phyloP scores from a whole-genome alignment of 1,140 invertebrate genomes.

The Drosophila kepulauana region DNA sequence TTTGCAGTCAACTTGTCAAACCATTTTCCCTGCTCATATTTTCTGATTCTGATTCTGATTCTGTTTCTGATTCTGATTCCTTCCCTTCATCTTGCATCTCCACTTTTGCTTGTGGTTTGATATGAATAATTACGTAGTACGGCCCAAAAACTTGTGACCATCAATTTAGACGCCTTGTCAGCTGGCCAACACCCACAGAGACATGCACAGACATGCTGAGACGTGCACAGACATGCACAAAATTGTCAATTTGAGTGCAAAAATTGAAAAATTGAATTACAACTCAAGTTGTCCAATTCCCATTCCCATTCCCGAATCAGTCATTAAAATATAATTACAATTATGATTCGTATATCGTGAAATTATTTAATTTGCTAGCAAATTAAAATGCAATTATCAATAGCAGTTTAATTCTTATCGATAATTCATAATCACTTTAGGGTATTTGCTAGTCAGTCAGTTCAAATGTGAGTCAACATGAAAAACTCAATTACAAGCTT shows the following conservation, averaged over 20 bases:
- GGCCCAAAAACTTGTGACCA: constrained; percentile 68
- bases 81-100: neutral
- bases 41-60: no score
- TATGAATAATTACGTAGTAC: constrained; percentile 66
- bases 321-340: constrained; percentile 15
- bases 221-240: neutral
- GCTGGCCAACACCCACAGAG: constrained; percentile 23
- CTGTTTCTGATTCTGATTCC: no score
- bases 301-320: neutral
- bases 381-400: constrained; percentile 15
- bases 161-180: constrained; percentile 60
- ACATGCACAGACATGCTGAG: constrained; percentile 5
- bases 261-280: constrained; percentile 18
- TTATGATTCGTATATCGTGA: neutral
- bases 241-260: constrained; percentile 66
- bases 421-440: neutral
- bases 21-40: constrained; percentile 27
- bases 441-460: constrained; percentile 6
- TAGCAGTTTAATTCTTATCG: neutral
- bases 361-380: neutral
- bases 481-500: constrained; percentile 82
- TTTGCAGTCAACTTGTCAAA: constrained; percentile 52
- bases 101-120: constrained; percentile 26
- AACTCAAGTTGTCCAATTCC: constrained; percentile 1
- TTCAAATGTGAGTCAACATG: neutral